Evolutionary conservation across 2,888 invertebrate species (phyloP), one percentile per base, ranked within the genome.

Genomic region (Danaus chrysippus): DNA sequence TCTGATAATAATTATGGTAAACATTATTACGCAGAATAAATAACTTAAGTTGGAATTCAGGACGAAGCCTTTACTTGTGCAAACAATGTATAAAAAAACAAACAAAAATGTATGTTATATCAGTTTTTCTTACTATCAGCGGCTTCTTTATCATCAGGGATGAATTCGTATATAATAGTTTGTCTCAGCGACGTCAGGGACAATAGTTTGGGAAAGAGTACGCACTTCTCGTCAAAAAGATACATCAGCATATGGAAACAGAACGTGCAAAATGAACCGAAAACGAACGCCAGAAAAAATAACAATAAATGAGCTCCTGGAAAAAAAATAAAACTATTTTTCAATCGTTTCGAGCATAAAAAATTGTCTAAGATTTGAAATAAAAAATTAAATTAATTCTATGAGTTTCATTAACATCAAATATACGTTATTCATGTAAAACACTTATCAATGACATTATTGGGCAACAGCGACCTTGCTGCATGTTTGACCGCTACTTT

Each of bases 161-260:
- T 75, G 58, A 86, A 82, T 57, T 88, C 86, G 63, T 83, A 82
- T 64, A 87, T 79, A 19, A 84, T 72, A 63, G 79, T 84, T 63
- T 82, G 79, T 1, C 78, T 75, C 1, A 79, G 61, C 3, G 73
- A 70, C 0, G 79, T 73, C 0, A 90, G 70, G 0, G 85, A 81
- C 34, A 87, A 72, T 0, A 90, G 73, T 56, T 87, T 87, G 3
- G 90, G 90, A 62, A 81, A 90, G 41, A 91, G 73, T 44, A 91
- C 87, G 67, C 91, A 91, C 61, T 89, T 86, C 68, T 89, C 87
- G 57, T 90, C 88, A 62, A 91, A 90, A 63, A 90, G 73, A 68
- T 86, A 87, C 86, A 87, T 90, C 23, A 91, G 75, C 82, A 87
- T 82, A 74, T 90, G 87, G 72, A 90, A 88, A 73, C 86, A 87